Evolutionary conservation across 2,797 vertebrate genomes (phyloP), one percentile per base, ranked within the genome.

Genomic region (Spinibarbus caldwelli): DNA sequence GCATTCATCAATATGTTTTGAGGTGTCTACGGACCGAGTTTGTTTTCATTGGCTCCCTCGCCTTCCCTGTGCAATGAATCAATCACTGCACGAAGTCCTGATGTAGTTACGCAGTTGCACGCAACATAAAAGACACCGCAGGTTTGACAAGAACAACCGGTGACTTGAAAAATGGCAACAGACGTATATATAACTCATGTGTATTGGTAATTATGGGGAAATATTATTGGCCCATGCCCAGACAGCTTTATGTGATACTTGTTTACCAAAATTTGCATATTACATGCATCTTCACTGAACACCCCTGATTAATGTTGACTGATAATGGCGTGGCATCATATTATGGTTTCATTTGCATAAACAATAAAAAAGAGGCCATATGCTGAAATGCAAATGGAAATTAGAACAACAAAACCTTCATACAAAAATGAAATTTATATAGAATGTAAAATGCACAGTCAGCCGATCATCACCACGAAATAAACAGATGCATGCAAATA

Each of bases 191-290:
- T 86, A 91, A 85, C 91, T 90, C 89, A 93, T 93, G 92, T 93
- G 84, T 91, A 87, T 89, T 93, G 91, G 76, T 80, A 92, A 92
- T 93, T 93, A 93, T 90, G 87, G 68, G 79, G 87, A 90, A 90
- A 93, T 93, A 92, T 94, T 92, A 95, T 89, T 91, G 92, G 89
- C 90, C 52, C 10, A 41, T 86, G 29, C 71, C 45, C 78, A 80
- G 77, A 80, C 21, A 92, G 91, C 93, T 94, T 94, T 94, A 92
- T 85, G 85, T 90, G 85, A 91, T 94, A 94, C 94, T 94, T 94
- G 92, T 92, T 89, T 91, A 91, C 86, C 67, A 41, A 70, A 92
- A 94, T 94, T 94, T 93, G 92, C 94, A 94, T 94, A 94, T 91
- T 91, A 83, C 90, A 88, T 91, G 92, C 90, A 92, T 91, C 91